Percentiles rank a stretch among this genome's conserved stretches.
Evolutionary conservation across 2,113 vertebrate species (phyloP).

Genomic region (Forbesichthys papilliferus): DNA sequence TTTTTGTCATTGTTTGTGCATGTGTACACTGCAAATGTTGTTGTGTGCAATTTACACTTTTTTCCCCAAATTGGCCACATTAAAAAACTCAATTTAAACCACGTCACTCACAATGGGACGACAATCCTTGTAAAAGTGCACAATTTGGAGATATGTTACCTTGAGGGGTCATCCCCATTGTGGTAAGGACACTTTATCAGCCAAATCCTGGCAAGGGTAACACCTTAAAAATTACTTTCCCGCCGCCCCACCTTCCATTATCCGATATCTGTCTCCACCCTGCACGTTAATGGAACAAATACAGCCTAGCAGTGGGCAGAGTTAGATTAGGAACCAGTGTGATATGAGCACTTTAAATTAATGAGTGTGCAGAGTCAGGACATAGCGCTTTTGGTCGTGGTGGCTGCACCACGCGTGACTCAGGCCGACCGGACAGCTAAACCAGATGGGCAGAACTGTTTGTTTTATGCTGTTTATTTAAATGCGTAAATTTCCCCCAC

Average conservation of each 20-base stretch:
- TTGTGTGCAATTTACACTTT: too few relatives aligned
- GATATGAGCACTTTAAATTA: slow-evolving; percentile 73
- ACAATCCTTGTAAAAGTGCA: not conserved
- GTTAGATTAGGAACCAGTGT: slow-evolving; percentile 68
- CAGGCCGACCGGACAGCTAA: slow-evolving; percentile 34
- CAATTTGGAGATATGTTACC: slow-evolving; percentile 5
- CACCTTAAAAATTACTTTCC: slow-evolving; percentile 38
- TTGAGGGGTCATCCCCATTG: slow-evolving; percentile 43
- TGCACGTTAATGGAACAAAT: slow-evolving; percentile 61
- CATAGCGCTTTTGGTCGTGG: slow-evolving; percentile 44
- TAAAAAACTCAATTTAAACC: too few relatives aligned
- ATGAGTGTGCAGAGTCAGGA: slow-evolving; percentile 56
- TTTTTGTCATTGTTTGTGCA: too few relatives aligned
- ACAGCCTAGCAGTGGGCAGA: slow-evolving; percentile 18
- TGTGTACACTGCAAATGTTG: too few relatives aligned
- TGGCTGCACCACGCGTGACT: slow-evolving; percentile 54
- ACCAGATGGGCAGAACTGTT: slow-evolving; percentile 52
- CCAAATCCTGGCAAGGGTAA: slow-evolving; percentile 56
- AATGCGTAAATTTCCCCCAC: slow-evolving; percentile 59
- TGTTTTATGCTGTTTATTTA: slow-evolving; percentile 69
- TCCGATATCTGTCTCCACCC: slow-evolving; percentile 38
- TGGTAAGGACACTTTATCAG: slow-evolving; percentile 62
- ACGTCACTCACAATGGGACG: too few relatives aligned
- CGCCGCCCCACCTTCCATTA: slow-evolving; percentile 52
- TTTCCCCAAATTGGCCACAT: too few relatives aligned